Evolutionary conservation across 2,797 vertebrate genomes (phyloP).

Genomic region (Myotis findleyi): DNA sequence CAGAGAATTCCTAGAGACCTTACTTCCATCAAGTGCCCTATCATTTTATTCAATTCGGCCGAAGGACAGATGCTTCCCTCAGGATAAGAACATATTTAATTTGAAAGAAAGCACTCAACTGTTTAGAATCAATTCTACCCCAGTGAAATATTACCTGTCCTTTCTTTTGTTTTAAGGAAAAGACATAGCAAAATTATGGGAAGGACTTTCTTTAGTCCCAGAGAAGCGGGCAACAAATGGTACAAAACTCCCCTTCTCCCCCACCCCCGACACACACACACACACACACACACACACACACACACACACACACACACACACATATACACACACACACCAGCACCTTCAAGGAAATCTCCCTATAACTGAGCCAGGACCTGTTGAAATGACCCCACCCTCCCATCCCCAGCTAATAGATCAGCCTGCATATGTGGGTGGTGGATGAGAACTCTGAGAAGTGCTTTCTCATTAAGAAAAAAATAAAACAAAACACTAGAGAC

Average conservation of each 20-base stretch:
- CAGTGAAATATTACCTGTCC: background rate
- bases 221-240: background rate
- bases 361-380: background rate
- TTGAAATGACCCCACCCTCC: background rate
- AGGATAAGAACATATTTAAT: slow-evolving; percentile 14
- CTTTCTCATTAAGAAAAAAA: background rate
- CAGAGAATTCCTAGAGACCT: slow-evolving; percentile 1
- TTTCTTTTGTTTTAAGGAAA: background rate
- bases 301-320: background rate
- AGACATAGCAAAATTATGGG: background rate
- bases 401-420: background rate
- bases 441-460: background rate
- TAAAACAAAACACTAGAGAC: background rate
- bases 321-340: background rate
- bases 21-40: background rate
- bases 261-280: too few species aligned
- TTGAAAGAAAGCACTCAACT: slow-evolving; percentile 1
- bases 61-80: background rate
- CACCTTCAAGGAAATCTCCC: background rate
- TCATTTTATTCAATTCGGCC: background rate
- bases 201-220: background rate
- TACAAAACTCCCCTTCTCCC: background rate
- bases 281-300: background rate
- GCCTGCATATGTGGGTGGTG: background rate
- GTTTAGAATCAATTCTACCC: background rate